Conservation (phyloP, 1,140 invertebrate genomes). For the Nebria ingens region DNA sequence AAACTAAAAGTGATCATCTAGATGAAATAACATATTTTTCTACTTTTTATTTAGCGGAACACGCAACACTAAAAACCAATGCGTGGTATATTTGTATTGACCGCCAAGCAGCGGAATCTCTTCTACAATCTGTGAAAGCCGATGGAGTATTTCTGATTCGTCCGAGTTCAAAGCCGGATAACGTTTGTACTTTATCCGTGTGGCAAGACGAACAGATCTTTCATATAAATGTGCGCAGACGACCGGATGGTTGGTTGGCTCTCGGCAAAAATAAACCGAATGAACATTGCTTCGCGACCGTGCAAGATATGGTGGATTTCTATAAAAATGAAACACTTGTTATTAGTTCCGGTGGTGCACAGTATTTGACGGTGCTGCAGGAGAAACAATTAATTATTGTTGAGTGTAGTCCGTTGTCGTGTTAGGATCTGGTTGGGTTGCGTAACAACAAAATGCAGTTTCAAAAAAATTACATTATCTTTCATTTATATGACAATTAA, state of each 20-base stretch:
- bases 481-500: too few relatives aligned
- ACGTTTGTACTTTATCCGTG: neutral
- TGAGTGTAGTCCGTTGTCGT: too few relatives aligned
- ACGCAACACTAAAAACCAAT: too few relatives aligned
- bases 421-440: too few relatives aligned
- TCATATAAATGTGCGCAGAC: neutral
- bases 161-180: neutral
- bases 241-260: neutral
- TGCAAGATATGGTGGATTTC: neutral
- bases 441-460: too few relatives aligned
- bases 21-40: too few relatives aligned
- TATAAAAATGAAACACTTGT: neutral
- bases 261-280: neutral
- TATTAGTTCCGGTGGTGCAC: neutral
- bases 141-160: neutral
- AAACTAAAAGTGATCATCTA: too few relatives aligned
- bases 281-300: neutral
- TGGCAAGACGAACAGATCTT: neutral
- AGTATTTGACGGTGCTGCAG: neutral
- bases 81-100: neutral
- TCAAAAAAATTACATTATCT: too few relatives aligned
- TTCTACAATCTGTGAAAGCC: neutral
- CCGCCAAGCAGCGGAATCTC: neutral
- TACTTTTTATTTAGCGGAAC: too few relatives aligned
- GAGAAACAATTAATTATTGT: too few relatives aligned